phyloP scores from a whole-genome alignment of 1,140 invertebrate species.

The Cydia splendana region DNA sequence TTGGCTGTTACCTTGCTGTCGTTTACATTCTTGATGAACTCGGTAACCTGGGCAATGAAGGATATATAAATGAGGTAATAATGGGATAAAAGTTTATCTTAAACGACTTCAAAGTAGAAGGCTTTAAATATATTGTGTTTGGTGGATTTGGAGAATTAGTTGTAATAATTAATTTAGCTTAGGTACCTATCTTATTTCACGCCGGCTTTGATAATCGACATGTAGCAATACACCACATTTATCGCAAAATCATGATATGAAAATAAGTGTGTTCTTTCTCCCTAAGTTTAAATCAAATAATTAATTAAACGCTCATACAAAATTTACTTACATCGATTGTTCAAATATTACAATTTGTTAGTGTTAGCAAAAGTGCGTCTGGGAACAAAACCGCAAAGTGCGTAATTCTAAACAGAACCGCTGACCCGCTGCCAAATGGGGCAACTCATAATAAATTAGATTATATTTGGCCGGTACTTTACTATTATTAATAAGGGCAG shows the following conservation, averaged over 20 bases:
- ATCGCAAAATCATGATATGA: no score
- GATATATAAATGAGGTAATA: neutral
- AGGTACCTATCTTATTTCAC: no score
- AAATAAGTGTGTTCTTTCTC: no score
- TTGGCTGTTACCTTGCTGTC: constrained; percentile 93
- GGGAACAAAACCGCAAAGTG: neutral
- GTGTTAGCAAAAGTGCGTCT: neutral
- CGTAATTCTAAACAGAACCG: constrained; percentile 8
- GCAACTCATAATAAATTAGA: neutral
- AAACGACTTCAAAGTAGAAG: no score
- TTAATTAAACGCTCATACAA: no score
- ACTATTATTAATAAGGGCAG: constrained; percentile 4
- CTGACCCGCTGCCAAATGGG: neutral
- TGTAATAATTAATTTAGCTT: no score
- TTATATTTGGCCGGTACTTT: neutral
- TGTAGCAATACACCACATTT: no score
- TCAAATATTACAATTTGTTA: neutral
- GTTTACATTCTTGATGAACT: constrained; percentile 70
- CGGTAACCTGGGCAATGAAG: constrained; percentile 69
- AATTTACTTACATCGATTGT: no score
- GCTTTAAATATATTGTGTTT: no score
- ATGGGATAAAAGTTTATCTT: neutral
- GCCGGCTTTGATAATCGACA: no score
- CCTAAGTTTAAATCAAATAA: no score
- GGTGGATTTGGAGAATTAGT: no score